These are phyloP conservation scores for Pangasius djambal DNA, from an alignment of 2,797 vertebrate genomes.

Conservation along the genomic window DNA sequence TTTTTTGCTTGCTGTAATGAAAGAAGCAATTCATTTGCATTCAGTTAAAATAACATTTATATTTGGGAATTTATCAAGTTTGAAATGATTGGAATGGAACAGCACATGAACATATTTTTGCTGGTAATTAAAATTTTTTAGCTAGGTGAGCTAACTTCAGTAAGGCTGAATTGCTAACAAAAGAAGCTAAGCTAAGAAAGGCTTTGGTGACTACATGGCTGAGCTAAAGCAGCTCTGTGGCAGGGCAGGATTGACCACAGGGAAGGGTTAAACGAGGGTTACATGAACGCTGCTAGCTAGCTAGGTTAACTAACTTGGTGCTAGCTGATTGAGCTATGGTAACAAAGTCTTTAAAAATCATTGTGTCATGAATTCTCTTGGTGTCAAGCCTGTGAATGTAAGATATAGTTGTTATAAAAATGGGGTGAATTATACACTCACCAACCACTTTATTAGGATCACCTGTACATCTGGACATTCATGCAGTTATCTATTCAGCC, in stretches of 20 bases:
- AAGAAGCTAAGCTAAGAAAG: not conserved
- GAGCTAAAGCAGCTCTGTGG: not conserved
- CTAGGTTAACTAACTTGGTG: not conserved
- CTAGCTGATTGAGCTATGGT: not conserved
- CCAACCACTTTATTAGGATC: too few species aligned
- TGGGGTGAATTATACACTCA: not conserved
- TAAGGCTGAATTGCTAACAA: not conserved
- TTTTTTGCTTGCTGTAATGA: conserved; percentile 91
- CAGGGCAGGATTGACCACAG: not conserved
- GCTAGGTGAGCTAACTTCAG: not conserved
- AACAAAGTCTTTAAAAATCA: not conserved
- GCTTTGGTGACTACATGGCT: not conserved
- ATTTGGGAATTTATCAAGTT: not conserved
- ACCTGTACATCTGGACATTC: not conserved
- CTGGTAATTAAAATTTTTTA: not conserved
- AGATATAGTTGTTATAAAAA: not conserved
- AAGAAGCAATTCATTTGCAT: conserved; percentile 57
- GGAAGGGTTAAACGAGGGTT: not conserved
- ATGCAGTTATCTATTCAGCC: not conserved
- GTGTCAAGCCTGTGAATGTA: not conserved
- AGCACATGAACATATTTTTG: not conserved
- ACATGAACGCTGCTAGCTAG: not conserved
- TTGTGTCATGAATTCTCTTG: not conserved
- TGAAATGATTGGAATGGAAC: not conserved
- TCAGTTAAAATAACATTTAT: not conserved